These are phyloP conservation scores for Tachyglossus aculeatus DNA, from an alignment of 2,797 vertebrate genomes.

Conservation along the genomic window DNA sequence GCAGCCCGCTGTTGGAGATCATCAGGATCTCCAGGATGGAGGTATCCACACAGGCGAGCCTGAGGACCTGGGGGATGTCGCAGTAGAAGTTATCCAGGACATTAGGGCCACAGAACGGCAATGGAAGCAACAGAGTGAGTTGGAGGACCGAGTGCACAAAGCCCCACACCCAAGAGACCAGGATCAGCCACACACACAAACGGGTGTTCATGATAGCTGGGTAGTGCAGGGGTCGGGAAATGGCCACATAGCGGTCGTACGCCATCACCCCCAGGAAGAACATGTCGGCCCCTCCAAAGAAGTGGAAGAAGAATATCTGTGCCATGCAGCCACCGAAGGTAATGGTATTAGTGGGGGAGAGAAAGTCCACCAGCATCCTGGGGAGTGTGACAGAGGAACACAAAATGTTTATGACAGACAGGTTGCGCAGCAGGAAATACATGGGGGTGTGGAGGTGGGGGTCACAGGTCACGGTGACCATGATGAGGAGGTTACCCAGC, in stretches of 20 bases:
- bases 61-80: conserved; percentile 44
- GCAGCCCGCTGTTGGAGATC: conserved; percentile 51
- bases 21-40: conserved; percentile 44
- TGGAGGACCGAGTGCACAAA: conserved; percentile 47
- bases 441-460: conserved; percentile 31
- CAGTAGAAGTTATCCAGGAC: conserved; percentile 54
- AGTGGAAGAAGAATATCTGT: conserved; percentile 60
- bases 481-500: conserved; percentile 22
- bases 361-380: conserved; percentile 42
- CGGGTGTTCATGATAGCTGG: conserved; percentile 34
- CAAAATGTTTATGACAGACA: conserved; percentile 38
- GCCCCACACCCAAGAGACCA: conserved; percentile 16
- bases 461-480: conserved; percentile 28
- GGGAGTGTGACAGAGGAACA: conserved; percentile 47
- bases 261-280: conserved; percentile 58
- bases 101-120: conserved; percentile 50
- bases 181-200: conserved; percentile 8
- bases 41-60: conserved; percentile 32
- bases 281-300: conserved; percentile 42
- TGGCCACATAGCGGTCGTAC: conserved; percentile 35
- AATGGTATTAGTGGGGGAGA: conserved; percentile 37
- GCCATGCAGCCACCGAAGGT: conserved; percentile 45
- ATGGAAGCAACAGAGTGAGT: conserved; percentile 35
- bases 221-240: conserved; percentile 45
- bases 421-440: conserved; percentile 50